phyloP scores from a whole-genome alignment of 2,797 vertebrate genomes.

The Dendrocincla fuliginosa region DNA sequence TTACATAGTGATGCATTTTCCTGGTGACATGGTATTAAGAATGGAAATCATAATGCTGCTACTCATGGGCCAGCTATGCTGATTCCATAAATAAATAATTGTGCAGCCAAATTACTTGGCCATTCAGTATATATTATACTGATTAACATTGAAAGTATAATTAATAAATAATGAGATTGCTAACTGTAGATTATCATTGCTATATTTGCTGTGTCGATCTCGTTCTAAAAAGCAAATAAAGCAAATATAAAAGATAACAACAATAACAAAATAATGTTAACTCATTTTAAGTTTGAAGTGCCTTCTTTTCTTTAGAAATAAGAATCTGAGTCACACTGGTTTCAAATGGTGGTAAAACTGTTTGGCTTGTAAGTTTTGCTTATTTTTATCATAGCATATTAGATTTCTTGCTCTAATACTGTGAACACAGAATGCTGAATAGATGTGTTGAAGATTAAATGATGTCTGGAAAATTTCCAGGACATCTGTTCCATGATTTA shows the following conservation, averaged over 20 bases:
- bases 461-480: background rate
- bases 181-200: background rate
- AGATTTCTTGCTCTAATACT: background rate
- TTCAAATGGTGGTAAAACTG: background rate
- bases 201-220: background rate
- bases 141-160: background rate
- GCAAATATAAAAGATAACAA: background rate
- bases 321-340: background rate
- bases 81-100: background rate
- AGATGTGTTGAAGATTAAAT: background rate
- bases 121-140: background rate
- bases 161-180: conserved; percentile 9
- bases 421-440: background rate
- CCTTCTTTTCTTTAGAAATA: background rate
- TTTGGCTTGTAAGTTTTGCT: background rate
- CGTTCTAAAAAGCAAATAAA: background rate
- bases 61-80: background rate
- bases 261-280: background rate
- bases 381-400: background rate
- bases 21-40: background rate
- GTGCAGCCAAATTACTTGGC: background rate
- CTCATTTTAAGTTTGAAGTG: background rate
- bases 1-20: background rate
- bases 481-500: conserved; percentile 23
- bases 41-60: background rate